phyloP scores from a whole-genome alignment of 2,113 vertebrate genomes.

The Progne subis region DNA sequence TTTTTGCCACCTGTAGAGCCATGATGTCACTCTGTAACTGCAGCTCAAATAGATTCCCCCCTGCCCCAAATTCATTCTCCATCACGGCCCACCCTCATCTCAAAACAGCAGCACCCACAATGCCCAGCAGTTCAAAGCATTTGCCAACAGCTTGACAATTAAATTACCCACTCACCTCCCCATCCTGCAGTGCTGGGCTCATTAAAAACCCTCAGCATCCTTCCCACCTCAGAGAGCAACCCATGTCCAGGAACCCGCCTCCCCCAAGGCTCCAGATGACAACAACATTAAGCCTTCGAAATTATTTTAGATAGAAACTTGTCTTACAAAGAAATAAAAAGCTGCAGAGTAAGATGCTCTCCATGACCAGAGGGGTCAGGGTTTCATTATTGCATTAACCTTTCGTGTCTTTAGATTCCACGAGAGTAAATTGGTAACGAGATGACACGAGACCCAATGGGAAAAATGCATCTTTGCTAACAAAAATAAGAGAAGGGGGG shows the following conservation, averaged over 20 bases:
- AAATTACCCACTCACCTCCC: neutral
- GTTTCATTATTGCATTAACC: slow-evolving; percentile 71
- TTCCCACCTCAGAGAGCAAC: slow-evolving; percentile 32
- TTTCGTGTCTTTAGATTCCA: slow-evolving; percentile 62
- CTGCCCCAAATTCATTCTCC: neutral
- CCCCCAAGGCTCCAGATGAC: slow-evolving; percentile 1
- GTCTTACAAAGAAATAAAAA: slow-evolving; percentile 63
- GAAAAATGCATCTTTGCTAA: slow-evolving; percentile 42
- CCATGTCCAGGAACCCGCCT: neutral
- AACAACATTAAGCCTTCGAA: slow-evolving; percentile 44
- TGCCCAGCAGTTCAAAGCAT: neutral
- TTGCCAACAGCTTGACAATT: neutral
- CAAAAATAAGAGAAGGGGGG: neutral
- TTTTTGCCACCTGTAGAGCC: slow-evolving; percentile 42
- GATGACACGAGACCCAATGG: neutral
- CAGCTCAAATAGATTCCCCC: neutral
- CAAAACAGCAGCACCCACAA: neutral
- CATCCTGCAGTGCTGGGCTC: neutral
- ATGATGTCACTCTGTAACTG: neutral
- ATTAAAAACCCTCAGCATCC: neutral
- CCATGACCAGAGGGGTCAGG: slow-evolving; percentile 58
- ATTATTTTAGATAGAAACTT: slow-evolving; percentile 56
- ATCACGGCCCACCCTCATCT: neutral
- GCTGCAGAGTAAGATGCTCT: slow-evolving; percentile 47
- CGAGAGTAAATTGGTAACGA: slow-evolving; percentile 58